phyloP scores from a whole-genome alignment of 2,888 invertebrate species.

The Lucinisca nassula region DNA sequence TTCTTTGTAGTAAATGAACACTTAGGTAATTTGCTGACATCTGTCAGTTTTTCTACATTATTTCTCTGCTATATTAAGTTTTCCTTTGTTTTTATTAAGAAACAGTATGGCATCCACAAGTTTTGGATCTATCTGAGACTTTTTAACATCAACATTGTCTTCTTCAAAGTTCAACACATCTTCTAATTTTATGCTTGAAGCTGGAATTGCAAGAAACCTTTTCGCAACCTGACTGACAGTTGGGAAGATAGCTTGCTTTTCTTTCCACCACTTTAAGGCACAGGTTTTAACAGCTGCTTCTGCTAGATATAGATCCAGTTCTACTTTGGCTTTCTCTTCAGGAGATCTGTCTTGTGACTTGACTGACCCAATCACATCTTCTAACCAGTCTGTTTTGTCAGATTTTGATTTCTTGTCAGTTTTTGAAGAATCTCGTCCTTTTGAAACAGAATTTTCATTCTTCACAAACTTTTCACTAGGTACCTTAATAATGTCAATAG shows the following conservation, averaged over 20 bases:
- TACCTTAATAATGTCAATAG: too few species aligned
- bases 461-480: too few species aligned
- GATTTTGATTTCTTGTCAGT: constrained; percentile 26
- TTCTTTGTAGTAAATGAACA: too few species aligned
- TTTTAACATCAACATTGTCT: constrained; percentile 14
- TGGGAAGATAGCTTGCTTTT: constrained; percentile 57
- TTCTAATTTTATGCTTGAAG: constrained; percentile 46
- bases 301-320: constrained; percentile 65
- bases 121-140: constrained; percentile 47
- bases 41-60: too few species aligned
- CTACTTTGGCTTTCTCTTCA: constrained; percentile 62
- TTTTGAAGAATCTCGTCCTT: too few species aligned
- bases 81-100: constrained; percentile 54
- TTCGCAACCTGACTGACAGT: constrained; percentile 53
- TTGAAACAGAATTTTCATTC: too few species aligned
- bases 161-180: constrained; percentile 45
- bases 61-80: too few species aligned
- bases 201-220: constrained; percentile 56
- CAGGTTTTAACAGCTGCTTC: constrained; percentile 55
- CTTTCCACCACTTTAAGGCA: constrained; percentile 60
- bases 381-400: constrained; percentile 66
- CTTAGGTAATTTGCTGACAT: too few species aligned
- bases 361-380: constrained; percentile 63
- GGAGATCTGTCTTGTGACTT: constrained; percentile 49
- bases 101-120: constrained; percentile 66